Base-by-base conservation (phyloP, 2,888 invertebrate species). In the Choreutis nemorana region DNA sequence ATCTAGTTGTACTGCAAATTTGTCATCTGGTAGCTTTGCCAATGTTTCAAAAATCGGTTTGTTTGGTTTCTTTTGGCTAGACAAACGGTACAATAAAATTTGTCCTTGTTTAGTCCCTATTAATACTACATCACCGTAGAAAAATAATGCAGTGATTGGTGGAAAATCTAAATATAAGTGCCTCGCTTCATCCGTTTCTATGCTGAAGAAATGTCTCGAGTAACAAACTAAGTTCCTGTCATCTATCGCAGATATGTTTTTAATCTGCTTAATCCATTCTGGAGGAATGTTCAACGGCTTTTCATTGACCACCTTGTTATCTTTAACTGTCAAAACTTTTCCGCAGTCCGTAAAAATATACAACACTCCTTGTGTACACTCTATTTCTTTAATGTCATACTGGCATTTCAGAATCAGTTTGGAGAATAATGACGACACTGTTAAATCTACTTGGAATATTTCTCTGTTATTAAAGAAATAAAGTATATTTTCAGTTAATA, bases 141-240 rank as follows among this genome's bases (percentile, higher is more conserved):
- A 73, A 41, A 70, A 73, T 30, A 71, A 36, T 0, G 73, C 62
- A 5, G 68, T 67, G 29, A 75, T 62, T 1, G 56, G 51, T 10
- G 65, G 66, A 37, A 72, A 72, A 23, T 75, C 72, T 29, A 72
- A 41, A 39, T 72, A 75, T 26, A 71, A 42, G 45, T 67, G 68
- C 20, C 51, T 43, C 18, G 60, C 57, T 23, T 52, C 48, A 12
- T 68, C 62, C 0, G 67, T 68, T 44, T 70, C 64, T 16, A 75
- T 61, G 48, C 64, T 62, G 16, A 75, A 70, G 28, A 75, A 34
- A 38, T 63, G 61, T 13, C 67, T 40, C 0, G 75, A 75, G 33
- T 70, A 73, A 34, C 64, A 71, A 2, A 75, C 56, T 38, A 57
- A 72, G 30, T 73, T 73, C 22, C 39, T 56, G 15, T 64, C 54